phyloP scores from a whole-genome alignment of 2,797 vertebrate species.

The Champsocephalus gunnari region DNA sequence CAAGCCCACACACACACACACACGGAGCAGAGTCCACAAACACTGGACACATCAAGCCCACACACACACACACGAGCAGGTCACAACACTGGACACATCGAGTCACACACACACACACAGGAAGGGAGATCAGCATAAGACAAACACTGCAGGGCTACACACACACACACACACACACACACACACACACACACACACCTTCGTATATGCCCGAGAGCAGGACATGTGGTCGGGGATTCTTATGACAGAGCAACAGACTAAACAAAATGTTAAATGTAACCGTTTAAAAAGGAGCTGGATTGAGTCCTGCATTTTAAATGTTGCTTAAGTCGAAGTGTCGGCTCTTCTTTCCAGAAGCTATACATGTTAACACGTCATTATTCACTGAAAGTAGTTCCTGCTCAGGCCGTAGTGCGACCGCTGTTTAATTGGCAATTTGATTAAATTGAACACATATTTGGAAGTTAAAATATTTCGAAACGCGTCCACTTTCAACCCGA shows the following conservation, averaged over 20 bases:
- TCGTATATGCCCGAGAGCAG: conserved; percentile 41
- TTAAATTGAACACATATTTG: too few species aligned
- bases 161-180: conserved; percentile 28
- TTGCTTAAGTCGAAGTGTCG: too few species aligned
- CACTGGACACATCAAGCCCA: conserved; percentile 24
- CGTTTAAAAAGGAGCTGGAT: background rate
- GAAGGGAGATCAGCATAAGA: conserved; percentile 56
- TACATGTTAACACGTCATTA: too few species aligned
- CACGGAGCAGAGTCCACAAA: conserved; percentile 3
- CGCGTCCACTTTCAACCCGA: too few species aligned
- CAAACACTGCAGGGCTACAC: conserved; percentile 53
- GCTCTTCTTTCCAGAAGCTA: too few species aligned
- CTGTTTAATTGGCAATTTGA: too few species aligned
- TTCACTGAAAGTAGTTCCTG: too few species aligned
- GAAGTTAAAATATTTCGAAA: too few species aligned
- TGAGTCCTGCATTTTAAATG: too few species aligned
- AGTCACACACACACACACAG: conserved; percentile 19
- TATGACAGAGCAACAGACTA: conserved; percentile 9
- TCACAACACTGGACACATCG: conserved; percentile 27
- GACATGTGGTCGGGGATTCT: conserved; percentile 36
- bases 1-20: conserved; percentile 41
- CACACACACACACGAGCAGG: conserved; percentile 36
- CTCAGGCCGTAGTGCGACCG: too few species aligned
- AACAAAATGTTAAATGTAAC: conserved; percentile 9
- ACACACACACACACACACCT: conserved; percentile 24